phyloP scores from a whole-genome alignment of 2,888 invertebrate species.

The Ischnus inquisitorius region DNA sequence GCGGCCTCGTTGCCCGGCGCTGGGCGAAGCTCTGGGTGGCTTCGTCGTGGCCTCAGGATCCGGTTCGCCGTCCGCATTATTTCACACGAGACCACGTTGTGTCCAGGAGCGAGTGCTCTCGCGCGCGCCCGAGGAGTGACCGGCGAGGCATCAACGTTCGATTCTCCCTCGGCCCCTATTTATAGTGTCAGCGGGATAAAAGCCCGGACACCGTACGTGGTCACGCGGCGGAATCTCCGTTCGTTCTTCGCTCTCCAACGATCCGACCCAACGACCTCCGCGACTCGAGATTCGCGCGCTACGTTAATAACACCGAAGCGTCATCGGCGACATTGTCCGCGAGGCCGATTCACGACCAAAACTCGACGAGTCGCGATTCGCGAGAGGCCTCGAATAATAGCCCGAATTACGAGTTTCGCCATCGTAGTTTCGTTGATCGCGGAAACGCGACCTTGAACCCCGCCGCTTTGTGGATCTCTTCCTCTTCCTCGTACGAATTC shows the following conservation, averaged over 20 bases:
- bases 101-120: slow-evolving; percentile 66
- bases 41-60: slow-evolving; percentile 80
- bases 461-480: no score
- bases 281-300: no score
- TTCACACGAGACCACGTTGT: slow-evolving; percentile 76
- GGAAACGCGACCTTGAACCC: no score
- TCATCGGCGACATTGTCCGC: no score
- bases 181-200: slow-evolving; percentile 13
- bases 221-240: not conserved
- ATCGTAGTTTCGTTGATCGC: no score
- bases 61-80: slow-evolving; percentile 83
- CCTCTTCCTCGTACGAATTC: no score
- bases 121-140: slow-evolving; percentile 67
- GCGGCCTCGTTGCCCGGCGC: not conserved
- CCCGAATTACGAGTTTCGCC: no score
- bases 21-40: slow-evolving; percentile 73
- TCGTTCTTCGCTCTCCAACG: not conserved
- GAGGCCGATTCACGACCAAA: no score
- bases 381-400: no score
- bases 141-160: slow-evolving; percentile 1
- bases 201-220: not conserved
- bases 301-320: no score
- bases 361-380: no score
- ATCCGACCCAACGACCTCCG: not conserved
- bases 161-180: slow-evolving; percentile 11